These are phyloP conservation scores for Catharus ustulatus DNA, from an alignment of 2,797 vertebrate species.

Conservation along the genomic window DNA sequence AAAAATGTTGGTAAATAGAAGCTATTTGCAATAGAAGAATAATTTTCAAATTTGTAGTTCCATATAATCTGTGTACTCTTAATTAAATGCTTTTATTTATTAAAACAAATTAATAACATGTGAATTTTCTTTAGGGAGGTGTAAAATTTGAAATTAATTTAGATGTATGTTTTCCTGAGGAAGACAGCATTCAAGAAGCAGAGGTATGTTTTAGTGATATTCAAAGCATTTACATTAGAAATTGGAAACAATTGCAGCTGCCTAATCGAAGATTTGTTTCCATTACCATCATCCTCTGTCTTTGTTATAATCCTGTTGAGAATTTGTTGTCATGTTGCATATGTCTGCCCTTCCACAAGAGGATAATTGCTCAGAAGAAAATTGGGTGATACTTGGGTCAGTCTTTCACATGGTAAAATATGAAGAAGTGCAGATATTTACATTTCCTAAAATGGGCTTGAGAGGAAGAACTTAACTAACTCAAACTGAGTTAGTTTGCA, in stretches of 20 bases:
- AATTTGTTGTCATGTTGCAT: not conserved
- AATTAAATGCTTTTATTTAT: slow-evolving; percentile 10
- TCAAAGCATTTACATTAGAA: not conserved
- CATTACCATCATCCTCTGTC: not conserved
- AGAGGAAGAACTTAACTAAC: not conserved
- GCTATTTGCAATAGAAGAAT: not conserved
- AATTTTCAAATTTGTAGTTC: not conserved
- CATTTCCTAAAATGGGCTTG: not conserved
- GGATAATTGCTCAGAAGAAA: not conserved
- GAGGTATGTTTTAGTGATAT: slow-evolving; percentile 22
- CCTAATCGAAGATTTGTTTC: not conserved
- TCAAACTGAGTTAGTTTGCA: not conserved
- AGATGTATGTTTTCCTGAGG: slow-evolving; percentile 56
- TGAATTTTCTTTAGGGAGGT: slow-evolving; percentile 75
- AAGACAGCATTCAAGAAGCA: slow-evolving; percentile 46
- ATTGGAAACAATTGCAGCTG: not conserved
- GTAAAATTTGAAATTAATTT: slow-evolving; percentile 90
- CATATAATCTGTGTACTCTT: not conserved
- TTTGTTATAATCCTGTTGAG: not conserved
- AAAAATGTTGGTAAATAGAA: not conserved
- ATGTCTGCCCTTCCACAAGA: not conserved
- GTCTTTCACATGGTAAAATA: not conserved
- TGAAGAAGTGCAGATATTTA: not conserved
- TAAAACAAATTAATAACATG: not conserved
- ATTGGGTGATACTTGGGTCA: not conserved